Evolutionary conservation across 1,140 invertebrate genomes (phyloP), one percentile per base, ranked within the genome.

Genomic region (Aphelenchoides fujianensis): DNA sequence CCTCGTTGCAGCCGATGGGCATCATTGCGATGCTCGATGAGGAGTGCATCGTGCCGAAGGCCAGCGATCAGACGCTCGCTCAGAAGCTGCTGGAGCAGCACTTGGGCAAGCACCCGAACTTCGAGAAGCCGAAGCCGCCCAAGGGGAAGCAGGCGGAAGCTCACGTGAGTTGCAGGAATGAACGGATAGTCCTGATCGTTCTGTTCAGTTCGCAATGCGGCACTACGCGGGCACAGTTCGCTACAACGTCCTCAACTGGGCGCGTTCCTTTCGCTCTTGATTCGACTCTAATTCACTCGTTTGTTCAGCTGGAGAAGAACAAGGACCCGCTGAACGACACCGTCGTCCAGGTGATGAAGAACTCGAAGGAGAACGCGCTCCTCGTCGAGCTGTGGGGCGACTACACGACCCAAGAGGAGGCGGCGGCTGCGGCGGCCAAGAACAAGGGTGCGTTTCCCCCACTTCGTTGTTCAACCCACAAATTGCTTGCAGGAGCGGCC

Each of bases 41-140:
- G 91, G 95, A 98, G 89, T 97, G 94, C 92, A 98, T 98, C 93
- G 98, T 98, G 90, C 96, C 96, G 82, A 98, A 98, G 89, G 96
- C 96, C 7, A 94, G 93, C 78, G 96, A 98, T 86, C 91, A 91
- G 88, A 96, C 95, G 82, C 96, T 98, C 87, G 91, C 93, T 86
- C 94, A 97, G 84, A 98, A 98, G 87, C 89, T 98, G 89, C 94
- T 92, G 88, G 91, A 92, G 88, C 96, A 96, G 88, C 96, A 98
- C 88, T 90, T 98, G 88, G 96, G 95, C 87, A 98, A 98, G 88
- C 95, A 94, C 84, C 90, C 92, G 77, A 94, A 94, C 89, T 98
- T 92, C 90, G 89, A 97, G 88, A 89, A 89, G 76, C 95, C 96
- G 48, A 95, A 94, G 86, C 92, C 93, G 86, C 92, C 93, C 84